Evolutionary conservation across 2,888 invertebrate species (phyloP), one percentile per base, ranked within the genome.

Genomic region (Tetheella fluctuosa): DNA sequence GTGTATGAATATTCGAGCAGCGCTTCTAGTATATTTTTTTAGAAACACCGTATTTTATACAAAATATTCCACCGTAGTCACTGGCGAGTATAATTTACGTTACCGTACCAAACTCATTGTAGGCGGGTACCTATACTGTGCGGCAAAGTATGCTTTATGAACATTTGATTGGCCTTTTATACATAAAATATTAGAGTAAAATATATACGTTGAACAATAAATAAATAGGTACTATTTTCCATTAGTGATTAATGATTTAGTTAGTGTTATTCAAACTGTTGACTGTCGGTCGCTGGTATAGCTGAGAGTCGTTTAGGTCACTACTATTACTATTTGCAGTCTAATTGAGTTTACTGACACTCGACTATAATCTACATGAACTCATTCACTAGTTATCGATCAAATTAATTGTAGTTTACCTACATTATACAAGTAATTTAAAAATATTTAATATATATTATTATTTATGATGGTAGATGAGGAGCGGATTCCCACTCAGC

Each of bases 221-320:
- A 55, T 55, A 34, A 34, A 34, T 55, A 28, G 13, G 12, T 34
- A 55, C 8, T 20, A 55, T 28, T 55, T 20, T 20, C n/a, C 17
- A 55, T 20, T 53, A 54, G n/a, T 10, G 6, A 7, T 28, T 54
- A 48, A 48, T 48, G 42, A 17, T 48, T 48, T 48, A 39, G n/a
- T 10, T 8, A 15, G 15, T 39, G 20, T 48, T 48, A 48, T 48
- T 20, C 20, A 48, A 15, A 3, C 39, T 3, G n/a, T 42, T 6
- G 39, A 39, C 1, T 15, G n/a, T 15, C 15, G 5, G 25, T 25
- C 25, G 25, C 25, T n/a, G n/a, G n/a, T n/a, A n/a, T n/a, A n/a
- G n/a, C n/a, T n/a, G n/a, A n/a, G n/a, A n/a, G n/a, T n/a, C n/a
- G n/a, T n/a, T n/a, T n/a, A n/a, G n/a, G n/a, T n/a, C n/a, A n/a